Conservation (phyloP, 2,888 invertebrate species). For the Agrotis segetum region DNA sequence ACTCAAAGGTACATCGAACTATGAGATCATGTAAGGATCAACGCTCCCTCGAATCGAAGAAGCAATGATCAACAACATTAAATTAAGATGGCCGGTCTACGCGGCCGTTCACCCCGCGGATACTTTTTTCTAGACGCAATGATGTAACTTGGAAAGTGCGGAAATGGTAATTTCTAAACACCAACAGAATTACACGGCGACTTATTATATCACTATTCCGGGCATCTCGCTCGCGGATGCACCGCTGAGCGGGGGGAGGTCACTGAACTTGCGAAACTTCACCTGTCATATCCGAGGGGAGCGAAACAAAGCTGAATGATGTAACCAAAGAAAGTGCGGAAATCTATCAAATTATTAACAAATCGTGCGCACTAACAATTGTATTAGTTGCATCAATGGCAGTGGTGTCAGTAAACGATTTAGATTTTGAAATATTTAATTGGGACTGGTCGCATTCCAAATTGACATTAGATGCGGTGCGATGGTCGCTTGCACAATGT, state of each 20-base stretch:
- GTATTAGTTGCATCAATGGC: slow-evolving; percentile 53
- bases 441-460: slow-evolving; percentile 76
- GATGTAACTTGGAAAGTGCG: slow-evolving; percentile 90
- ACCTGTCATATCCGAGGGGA: slow-evolving; percentile 83
- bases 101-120: slow-evolving; percentile 85
- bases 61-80: slow-evolving; percentile 83
- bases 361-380: slow-evolving; percentile 64
- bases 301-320: slow-evolving; percentile 75
- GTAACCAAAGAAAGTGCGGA: slow-evolving; percentile 84
- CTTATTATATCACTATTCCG: slow-evolving; percentile 85
- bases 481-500: slow-evolving; percentile 81
- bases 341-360: slow-evolving; percentile 69
- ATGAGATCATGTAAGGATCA: slow-evolving; percentile 90
- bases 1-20: slow-evolving; percentile 71
- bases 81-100: slow-evolving; percentile 77
- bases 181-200: slow-evolving; percentile 78
- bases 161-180: slow-evolving; percentile 86
- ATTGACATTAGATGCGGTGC: slow-evolving; percentile 74
- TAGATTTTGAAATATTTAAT: slow-evolving; percentile 77
- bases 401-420: slow-evolving; percentile 65
- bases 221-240: slow-evolving; percentile 81
- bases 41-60: slow-evolving; percentile 82
- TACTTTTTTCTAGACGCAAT: slow-evolving; percentile 79
- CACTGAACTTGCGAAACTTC: slow-evolving; percentile 89
- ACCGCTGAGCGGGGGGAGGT: slow-evolving; percentile 79